phyloP scores from a whole-genome alignment of 2,797 vertebrate genomes.

The Percopsis omiscomaycus region DNA sequence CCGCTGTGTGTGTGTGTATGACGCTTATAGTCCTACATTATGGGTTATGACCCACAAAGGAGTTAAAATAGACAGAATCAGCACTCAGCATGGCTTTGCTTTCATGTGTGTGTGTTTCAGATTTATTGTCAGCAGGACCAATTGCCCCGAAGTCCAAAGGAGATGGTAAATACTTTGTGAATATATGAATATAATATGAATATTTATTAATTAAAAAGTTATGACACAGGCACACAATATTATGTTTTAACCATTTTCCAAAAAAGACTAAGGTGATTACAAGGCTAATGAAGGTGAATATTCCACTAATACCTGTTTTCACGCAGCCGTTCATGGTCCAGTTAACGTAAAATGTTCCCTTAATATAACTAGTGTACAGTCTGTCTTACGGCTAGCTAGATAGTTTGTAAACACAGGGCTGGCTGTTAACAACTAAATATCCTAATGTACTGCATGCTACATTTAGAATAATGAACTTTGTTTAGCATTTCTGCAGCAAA shows the following conservation, averaged over 20 bases:
- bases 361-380: no score
- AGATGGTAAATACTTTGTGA: conserved; percentile 64
- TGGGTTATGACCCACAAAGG: conserved; percentile 22
- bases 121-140: conserved; percentile 72
- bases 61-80: conserved; percentile 30
- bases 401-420: no score
- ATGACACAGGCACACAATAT: background rate
- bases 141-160: conserved; percentile 58
- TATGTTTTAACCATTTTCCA: background rate
- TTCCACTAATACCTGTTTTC: no score
- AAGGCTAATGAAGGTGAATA: no score
- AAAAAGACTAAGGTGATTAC: no score
- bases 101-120: conserved; percentile 45
- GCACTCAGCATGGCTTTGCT: conserved; percentile 35
- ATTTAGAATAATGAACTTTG: no score
- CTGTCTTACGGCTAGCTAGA: no score
- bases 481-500: no score
- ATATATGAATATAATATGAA: background rate
- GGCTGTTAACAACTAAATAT: no score
- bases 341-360: no score
- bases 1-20: background rate
- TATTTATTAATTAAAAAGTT: background rate
- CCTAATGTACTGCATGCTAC: no score
- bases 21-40: conserved; percentile 60
- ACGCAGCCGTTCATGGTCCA: no score